These are phyloP conservation scores for Myotis davidii DNA, from an alignment of 2,113 vertebrate species.

Conservation along the genomic window DNA sequence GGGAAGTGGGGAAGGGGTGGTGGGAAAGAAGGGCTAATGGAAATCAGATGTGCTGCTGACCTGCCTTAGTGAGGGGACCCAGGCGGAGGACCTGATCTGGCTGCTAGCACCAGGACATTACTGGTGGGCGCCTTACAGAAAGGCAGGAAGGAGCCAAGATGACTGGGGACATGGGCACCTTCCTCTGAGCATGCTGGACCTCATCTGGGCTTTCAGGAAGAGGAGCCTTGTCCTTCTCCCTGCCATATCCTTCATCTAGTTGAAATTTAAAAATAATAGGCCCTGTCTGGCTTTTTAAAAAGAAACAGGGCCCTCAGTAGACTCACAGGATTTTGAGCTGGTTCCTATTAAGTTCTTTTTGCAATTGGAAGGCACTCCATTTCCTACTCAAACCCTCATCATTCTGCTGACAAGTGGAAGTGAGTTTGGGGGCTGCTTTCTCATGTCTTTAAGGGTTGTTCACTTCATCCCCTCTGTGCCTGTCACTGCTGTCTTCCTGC, in stretches of 20 bases:
- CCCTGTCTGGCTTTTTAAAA: slow-evolving; percentile 41
- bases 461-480: slow-evolving; percentile 10
- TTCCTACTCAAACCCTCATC: slow-evolving; percentile 51
- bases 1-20: background rate
- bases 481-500: background rate
- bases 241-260: slow-evolving; percentile 6
- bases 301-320: background rate
- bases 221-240: background rate
- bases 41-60: slow-evolving; percentile 54
- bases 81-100: background rate
- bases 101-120: background rate
- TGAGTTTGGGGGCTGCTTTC: background rate
- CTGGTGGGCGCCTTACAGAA: background rate
- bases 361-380: slow-evolving; percentile 45
- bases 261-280: slow-evolving; percentile 68
- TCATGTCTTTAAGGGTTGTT: slow-evolving; percentile 1
- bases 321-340: slow-evolving; percentile 43
- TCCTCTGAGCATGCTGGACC: background rate
- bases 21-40: slow-evolving; percentile 22
- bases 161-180: background rate
- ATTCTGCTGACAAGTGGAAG: slow-evolving; percentile 58
- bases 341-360: slow-evolving; percentile 64
- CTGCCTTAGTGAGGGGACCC: background rate
- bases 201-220: slow-evolving; percentile 9
- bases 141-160: background rate